Evolutionary conservation across 2,888 invertebrate genomes (phyloP).

Genomic region (Drosophila aldrichi): DNA sequence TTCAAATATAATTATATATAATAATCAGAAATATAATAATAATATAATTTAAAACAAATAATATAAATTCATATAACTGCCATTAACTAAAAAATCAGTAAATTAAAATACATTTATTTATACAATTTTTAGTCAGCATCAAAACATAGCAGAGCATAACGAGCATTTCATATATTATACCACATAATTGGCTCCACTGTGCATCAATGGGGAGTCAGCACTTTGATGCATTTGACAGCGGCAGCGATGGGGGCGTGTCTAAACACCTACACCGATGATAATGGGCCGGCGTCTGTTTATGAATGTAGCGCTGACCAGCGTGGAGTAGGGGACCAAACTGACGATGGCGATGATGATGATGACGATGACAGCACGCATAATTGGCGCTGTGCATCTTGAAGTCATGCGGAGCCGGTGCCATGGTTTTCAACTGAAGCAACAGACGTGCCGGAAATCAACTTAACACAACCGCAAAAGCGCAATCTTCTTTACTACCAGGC

Average conservation of each 20-base stretch:
- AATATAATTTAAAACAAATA: too few species aligned
- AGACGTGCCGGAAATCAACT: constrained; percentile 80
- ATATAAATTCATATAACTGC: too few species aligned
- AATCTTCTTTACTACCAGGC: constrained; percentile 61
- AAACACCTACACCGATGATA: constrained; percentile 48
- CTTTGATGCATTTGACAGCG: constrained; percentile 63
- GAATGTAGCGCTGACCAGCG: constrained; percentile 55
- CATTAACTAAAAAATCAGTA: too few species aligned
- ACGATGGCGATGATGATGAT: constrained; percentile 22
- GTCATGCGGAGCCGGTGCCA: constrained; percentile 17
- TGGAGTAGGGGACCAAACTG: not conserved
- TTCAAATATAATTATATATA: too few species aligned
- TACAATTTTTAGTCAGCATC: too few species aligned
- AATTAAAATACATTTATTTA: too few species aligned
- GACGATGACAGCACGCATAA: constrained; percentile 63
- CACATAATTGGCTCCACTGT: constrained; percentile 23
- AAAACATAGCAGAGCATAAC: too few species aligned
- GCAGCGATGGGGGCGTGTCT: constrained; percentile 57
- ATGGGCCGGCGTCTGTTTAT: constrained; percentile 68
- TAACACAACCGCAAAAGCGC: constrained; percentile 80
- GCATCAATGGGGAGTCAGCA: constrained; percentile 6
- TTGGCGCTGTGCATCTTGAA: constrained; percentile 69
- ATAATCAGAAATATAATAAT: too few species aligned
- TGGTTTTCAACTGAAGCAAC: constrained; percentile 20
- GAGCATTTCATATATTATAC: too few species aligned